These are phyloP conservation scores for Popillia japonica DNA, from an alignment of 1,140 invertebrate species.

Conservation along the genomic window DNA sequence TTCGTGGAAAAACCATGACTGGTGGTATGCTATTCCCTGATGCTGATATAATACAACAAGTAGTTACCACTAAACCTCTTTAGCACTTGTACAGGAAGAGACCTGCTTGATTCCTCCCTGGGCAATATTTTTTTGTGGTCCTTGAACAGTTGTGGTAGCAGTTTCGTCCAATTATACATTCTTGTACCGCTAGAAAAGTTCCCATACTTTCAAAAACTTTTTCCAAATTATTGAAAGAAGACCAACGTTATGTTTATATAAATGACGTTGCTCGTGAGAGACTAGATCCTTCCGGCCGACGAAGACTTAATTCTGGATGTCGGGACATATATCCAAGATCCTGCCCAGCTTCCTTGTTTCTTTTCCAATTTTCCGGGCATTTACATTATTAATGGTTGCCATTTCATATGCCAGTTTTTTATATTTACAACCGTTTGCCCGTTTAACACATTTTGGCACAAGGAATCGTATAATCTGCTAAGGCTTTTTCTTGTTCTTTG, in stretches of 20 bases:
- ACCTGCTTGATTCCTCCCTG: conserved; percentile 55
- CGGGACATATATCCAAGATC: too few species aligned
- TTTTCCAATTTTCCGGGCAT: too few species aligned
- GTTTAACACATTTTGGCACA: conserved; percentile 40
- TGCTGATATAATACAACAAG: conserved; percentile 55
- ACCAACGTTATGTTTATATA: too few species aligned
- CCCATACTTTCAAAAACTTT: not conserved
- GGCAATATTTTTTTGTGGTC: conserved; percentile 48
- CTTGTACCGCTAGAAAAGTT: conserved; percentile 44
- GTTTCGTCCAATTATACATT: conserved; percentile 62
- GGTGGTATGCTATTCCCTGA: conserved; percentile 56
- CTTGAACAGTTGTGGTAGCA: conserved; percentile 54
- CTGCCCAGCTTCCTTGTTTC: too few species aligned
- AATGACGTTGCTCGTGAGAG: too few species aligned
- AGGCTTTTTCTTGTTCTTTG: conserved; percentile 20
- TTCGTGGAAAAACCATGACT: conserved; percentile 56
- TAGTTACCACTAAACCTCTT: conserved; percentile 57
- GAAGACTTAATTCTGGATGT: too few species aligned
- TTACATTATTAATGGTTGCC: too few species aligned
- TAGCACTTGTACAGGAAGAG: conserved; percentile 51
- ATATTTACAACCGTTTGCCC: conserved; percentile 24
- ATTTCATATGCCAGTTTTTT: too few species aligned
- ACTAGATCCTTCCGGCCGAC: too few species aligned
- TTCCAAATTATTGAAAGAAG: not conserved
- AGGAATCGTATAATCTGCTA: conserved; percentile 22